phyloP scores from a whole-genome alignment of 2,797 vertebrate species.

The Thamnophis elegans region DNA sequence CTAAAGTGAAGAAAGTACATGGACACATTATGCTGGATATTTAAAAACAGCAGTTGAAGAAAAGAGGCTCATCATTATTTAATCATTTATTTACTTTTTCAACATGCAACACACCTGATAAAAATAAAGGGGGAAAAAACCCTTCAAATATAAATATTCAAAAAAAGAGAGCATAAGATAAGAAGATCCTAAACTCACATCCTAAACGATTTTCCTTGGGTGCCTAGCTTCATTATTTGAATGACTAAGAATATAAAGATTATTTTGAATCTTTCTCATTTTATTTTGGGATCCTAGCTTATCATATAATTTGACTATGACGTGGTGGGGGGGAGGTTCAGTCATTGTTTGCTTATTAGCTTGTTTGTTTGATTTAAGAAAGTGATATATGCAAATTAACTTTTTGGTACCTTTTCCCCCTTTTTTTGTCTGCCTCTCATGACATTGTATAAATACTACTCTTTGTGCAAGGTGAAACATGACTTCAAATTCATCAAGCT shows the following conservation, averaged over 20 bases:
- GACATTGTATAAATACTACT: neutral
- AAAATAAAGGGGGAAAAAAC: neutral
- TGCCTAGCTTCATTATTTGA: neutral
- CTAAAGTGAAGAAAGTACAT: neutral
- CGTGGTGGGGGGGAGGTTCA: neutral
- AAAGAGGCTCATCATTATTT: neutral
- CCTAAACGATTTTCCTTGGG: neutral
- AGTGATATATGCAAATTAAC: neutral
- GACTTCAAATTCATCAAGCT: constrained; percentile 3
- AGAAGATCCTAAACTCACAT: neutral
- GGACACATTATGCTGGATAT: neutral
- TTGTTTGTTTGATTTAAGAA: neutral
- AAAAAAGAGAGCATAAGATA: neutral
- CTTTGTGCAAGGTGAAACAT: neutral
- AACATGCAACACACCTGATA: neutral
- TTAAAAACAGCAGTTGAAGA: neutral
- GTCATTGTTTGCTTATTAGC: neutral
- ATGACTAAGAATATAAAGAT: neutral
- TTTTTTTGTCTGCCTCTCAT: neutral
- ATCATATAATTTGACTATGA: neutral
- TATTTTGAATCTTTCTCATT: neutral
- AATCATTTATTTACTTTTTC: neutral
- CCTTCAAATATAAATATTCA: neutral
- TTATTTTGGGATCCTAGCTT: neutral
- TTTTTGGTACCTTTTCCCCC: neutral